A percentile compares a stretch with the other conserved stretches of the same genome.
Conservation (phyloP, 2,113 vertebrate genomes). For the Haliaeetus leucogaster region DNA sequence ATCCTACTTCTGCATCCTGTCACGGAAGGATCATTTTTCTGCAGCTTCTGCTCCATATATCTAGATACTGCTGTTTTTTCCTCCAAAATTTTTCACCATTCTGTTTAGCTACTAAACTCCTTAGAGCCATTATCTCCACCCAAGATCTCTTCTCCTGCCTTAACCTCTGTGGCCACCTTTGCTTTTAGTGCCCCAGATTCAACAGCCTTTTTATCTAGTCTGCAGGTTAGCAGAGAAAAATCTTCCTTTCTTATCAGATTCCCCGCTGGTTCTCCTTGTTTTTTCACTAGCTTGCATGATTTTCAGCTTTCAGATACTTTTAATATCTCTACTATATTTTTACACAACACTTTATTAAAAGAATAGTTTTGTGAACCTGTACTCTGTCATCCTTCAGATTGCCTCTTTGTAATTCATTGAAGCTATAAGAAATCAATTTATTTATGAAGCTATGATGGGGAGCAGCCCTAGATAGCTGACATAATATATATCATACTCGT, state of each 20-base stretch:
- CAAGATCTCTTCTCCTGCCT: too few relatives aligned
- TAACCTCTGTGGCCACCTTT: neutral
- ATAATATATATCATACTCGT: neutral
- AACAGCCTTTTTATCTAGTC: neutral
- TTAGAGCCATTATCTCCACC: rapidly evolving
- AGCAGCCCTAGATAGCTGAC: neutral
- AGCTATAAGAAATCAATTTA: neutral
- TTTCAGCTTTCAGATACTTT: neutral
- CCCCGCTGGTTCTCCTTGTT: neutral
- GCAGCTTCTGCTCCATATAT: neutral
- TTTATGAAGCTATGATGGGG: neutral
- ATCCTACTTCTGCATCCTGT: rapidly evolving
- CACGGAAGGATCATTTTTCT: neutral
- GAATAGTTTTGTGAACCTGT: neutral
- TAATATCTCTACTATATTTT: neutral
- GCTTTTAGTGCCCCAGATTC: too few relatives aligned
- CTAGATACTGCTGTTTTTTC: neutral
- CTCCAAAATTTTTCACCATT: neutral
- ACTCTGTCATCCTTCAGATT: neutral
- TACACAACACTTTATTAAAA: neutral
- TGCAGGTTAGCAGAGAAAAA: too few relatives aligned
- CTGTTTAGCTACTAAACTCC: neutral
- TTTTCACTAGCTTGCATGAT: neutral
- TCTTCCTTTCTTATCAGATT: neutral
- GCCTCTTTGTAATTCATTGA: neutral